phyloP scores from a whole-genome alignment of 1,140 invertebrate species.

The Cherax destructor region DNA sequence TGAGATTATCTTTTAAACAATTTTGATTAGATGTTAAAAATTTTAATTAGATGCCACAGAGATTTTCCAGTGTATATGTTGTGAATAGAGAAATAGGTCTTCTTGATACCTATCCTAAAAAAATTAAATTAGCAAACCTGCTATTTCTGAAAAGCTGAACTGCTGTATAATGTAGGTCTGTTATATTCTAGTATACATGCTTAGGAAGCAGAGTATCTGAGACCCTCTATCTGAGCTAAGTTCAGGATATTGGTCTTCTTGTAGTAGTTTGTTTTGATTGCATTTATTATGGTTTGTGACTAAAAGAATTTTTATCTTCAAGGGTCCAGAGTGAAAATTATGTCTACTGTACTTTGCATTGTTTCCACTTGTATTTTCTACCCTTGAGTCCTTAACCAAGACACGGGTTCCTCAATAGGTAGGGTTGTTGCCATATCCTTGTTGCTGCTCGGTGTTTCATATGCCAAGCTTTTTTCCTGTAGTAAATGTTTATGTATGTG shows the following conservation, averaged over 20 bases:
- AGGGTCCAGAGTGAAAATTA: conserved; percentile 38
- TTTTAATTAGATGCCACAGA: conserved; percentile 14
- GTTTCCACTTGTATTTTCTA: conserved; percentile 13
- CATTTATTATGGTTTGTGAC: conserved; percentile 18
- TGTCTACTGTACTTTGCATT: not conserved
- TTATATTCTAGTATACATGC: not conserved
- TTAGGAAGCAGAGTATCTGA: not conserved
- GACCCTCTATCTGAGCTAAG: not conserved
- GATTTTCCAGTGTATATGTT: conserved; percentile 31
- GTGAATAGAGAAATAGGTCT: conserved; percentile 13
- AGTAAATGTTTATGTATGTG: conserved; percentile 49
- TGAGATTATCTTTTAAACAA: not conserved
- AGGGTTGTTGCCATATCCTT: conserved; percentile 40
- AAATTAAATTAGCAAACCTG: not conserved
- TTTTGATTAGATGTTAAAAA: too few relatives aligned
- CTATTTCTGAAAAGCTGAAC: not conserved
- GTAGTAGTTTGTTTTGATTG: conserved; percentile 9
- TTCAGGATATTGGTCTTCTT: not conserved
- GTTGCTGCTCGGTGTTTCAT: conserved; percentile 49
- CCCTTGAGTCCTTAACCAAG: conserved; percentile 57
- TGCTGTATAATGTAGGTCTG: conserved; percentile 5
- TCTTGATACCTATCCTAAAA: not conserved
- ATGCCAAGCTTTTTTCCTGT: conserved; percentile 40
- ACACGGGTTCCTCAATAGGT: conserved; percentile 65
- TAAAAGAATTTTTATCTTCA: conserved; percentile 6